phyloP scores from a whole-genome alignment of 1,140 invertebrate genomes.

The Trypoxylus dichotomus region DNA sequence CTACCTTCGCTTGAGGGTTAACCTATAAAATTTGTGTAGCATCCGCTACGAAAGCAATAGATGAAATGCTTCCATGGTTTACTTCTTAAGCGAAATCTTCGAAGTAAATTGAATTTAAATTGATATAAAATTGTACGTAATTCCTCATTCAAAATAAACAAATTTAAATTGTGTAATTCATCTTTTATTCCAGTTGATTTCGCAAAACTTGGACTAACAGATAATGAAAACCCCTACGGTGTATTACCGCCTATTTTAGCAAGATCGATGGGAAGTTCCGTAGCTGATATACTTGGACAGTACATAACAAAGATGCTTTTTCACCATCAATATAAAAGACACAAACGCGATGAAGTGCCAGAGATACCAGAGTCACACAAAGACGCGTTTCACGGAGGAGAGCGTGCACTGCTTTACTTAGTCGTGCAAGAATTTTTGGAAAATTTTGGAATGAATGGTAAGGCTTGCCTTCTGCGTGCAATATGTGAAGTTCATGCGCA shows the following conservation, averaged over 20 bases:
- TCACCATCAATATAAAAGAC: constrained; percentile 64
- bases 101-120: neutral
- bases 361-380: constrained; percentile 39
- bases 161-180: too few relatives aligned
- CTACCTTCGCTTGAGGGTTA: too few relatives aligned
- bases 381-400: constrained; percentile 72
- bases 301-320: constrained; percentile 73
- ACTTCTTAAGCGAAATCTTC: neutral
- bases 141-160: too few relatives aligned
- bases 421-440: constrained; percentile 74
- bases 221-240: constrained; percentile 83
- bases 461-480: constrained; percentile 76
- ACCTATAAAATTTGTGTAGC: too few relatives aligned
- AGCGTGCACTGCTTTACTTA: constrained; percentile 74
- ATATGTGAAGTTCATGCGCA: constrained; percentile 85
- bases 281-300: constrained; percentile 63
- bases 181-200: constrained; percentile 69
- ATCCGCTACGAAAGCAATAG: too few relatives aligned
- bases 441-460: constrained; percentile 78
- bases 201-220: constrained; percentile 78
- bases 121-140: neutral
- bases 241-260: constrained; percentile 71
- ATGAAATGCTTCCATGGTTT: too few relatives aligned
- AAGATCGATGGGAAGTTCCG: constrained; percentile 69
- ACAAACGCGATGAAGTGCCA: constrained; percentile 49